Evolutionary conservation across 2,888 invertebrate genomes (phyloP), one percentile per base, ranked within the genome.

Genomic region (Pseudoips prasinana): DNA sequence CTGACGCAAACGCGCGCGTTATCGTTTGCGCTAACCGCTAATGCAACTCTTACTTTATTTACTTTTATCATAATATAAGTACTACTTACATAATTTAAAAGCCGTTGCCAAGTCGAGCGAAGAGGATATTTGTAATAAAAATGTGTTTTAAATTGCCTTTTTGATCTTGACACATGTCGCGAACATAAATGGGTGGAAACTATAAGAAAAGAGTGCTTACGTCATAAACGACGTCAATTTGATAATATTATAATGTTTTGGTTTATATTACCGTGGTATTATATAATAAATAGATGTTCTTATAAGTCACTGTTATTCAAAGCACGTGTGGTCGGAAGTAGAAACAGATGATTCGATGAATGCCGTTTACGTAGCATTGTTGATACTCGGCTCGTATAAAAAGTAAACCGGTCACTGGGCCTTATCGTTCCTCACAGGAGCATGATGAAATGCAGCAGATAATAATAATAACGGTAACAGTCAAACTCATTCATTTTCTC

Each of bases 391-490:
- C 73, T 68, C 67, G 67, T 64, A 84, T 73, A 85, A 86, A 86
- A 88, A 86, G 78, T 75, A 73, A 86, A 86, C 85, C 86, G 86
- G 87, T 83, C 85, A 81, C 75, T 66, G 68, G 65, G 63, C 73
- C 81, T 81, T 81, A 82, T 81, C 79, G 85, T 66, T 71, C 68
- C 74, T 74, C 73, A 70, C 83, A 72, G 79, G 74, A 83, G 80
- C 78, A 60, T 75, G 71, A 73, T 71, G 77, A 75, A 77, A 76
- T 75, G 74, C 75, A 69, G 46, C 42, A 59, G 59, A 76, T 86
- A 86, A 87, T 86, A 86, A 86, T 86, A 87, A 87, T 82, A 86
- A 73, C 80, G 82, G 84, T 84, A 87, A 82, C 82, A 78, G 73
- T 81, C 78, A 78, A 81, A 82, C 82, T 81, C 85, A 75, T 86